phyloP scores from a whole-genome alignment of 1,140 invertebrate genomes.

The Calephelis virginiensis region DNA sequence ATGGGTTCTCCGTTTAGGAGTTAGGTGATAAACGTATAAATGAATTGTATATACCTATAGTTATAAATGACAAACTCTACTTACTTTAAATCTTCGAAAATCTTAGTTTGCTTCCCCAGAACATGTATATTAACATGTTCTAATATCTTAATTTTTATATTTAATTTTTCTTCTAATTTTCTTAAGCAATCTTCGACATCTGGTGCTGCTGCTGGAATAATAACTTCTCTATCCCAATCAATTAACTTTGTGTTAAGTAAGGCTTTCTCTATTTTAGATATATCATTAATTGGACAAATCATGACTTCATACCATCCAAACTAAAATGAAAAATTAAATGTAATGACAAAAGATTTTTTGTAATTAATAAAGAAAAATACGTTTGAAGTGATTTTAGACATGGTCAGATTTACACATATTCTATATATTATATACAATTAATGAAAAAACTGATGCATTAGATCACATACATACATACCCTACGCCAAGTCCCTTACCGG shows the following conservation, averaged over 20 bases:
- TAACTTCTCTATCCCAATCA: constrained; percentile 34
- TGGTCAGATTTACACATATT: too few relatives aligned
- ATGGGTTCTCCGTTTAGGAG: too few relatives aligned
- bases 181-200: constrained; percentile 28
- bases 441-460: too few relatives aligned
- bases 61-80: not conserved
- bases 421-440: too few relatives aligned
- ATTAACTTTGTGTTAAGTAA: constrained; percentile 34
- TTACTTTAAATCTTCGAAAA: constrained; percentile 31
- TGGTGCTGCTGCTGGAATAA: constrained; percentile 27
- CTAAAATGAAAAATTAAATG: too few relatives aligned
- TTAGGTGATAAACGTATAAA: too few relatives aligned
- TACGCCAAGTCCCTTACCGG: too few relatives aligned
- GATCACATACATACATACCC: too few relatives aligned
- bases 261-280: constrained; percentile 32
- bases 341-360: not conserved
- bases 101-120: constrained; percentile 23
- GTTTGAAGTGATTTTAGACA: too few relatives aligned
- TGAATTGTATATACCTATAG: too few relatives aligned
- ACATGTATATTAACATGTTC: constrained; percentile 31
- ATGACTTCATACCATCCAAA: constrained; percentile 29
- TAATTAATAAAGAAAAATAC: too few relatives aligned
- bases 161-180: constrained; percentile 23
- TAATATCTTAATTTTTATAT: constrained; percentile 23
- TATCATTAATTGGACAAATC: constrained; percentile 34